Conservation (phyloP, 2,797 vertebrate genomes). For the Sarcophilus harrisii region DNA sequence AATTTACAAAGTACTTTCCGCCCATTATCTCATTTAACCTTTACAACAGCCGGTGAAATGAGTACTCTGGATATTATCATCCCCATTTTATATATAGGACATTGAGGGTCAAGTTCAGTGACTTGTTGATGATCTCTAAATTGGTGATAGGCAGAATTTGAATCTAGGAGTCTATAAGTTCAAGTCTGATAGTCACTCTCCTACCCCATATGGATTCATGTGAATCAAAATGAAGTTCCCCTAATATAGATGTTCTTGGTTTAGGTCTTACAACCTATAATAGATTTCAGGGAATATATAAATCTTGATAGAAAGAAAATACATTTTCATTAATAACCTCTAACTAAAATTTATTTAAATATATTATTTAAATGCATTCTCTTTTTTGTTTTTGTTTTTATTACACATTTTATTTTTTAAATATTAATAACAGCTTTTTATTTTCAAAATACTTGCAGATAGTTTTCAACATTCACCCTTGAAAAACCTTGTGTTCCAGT, state of each 20-base stretch:
- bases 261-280: not conserved
- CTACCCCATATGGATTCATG: not conserved
- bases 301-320: not conserved
- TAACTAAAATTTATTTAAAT: not conserved
- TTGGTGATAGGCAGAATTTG: not conserved
- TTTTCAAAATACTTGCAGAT: too few relatives aligned
- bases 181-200: not conserved
- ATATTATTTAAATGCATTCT: not conserved
- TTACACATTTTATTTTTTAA: too few relatives aligned
- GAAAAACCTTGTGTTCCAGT: too few relatives aligned
- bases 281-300: not conserved
- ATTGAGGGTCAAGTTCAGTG: not conserved
- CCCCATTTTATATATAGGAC: not conserved
- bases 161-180: not conserved
- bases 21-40: not conserved
- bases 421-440: too few relatives aligned
- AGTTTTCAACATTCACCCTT: too few relatives aligned
- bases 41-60: not conserved
- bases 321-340: not conserved
- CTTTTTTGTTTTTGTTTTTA: too few relatives aligned
- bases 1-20: not conserved
- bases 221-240: not conserved
- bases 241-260: not conserved
- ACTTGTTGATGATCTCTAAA: not conserved
- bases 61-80: not conserved